phyloP scores from a whole-genome alignment of 2,797 vertebrate genomes.

The Margarornis squamiger region DNA sequence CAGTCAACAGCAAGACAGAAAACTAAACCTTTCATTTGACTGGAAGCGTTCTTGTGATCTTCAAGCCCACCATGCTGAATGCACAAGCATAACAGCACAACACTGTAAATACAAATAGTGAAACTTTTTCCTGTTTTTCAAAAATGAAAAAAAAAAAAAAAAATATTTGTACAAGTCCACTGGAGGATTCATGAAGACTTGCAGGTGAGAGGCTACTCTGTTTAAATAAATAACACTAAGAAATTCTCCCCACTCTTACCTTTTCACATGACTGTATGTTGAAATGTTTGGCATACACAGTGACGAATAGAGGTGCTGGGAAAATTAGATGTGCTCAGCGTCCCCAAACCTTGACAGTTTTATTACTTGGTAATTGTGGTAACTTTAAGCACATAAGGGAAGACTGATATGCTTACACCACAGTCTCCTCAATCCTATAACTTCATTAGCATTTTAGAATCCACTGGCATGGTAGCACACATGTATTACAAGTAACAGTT shows the following conservation, averaged over 20 bases:
- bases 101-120: background rate
- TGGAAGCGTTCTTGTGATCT: background rate
- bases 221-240: background rate
- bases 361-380: background rate
- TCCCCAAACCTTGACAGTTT: background rate
- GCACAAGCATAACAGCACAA: background rate
- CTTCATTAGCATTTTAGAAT: slow-evolving; percentile 36
- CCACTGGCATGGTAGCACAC: background rate
- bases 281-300: background rate
- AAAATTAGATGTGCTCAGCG: background rate
- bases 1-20: background rate
- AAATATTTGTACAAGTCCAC: rapidly evolving
- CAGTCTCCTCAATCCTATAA: background rate
- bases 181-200: background rate
- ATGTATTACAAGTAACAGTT: background rate
- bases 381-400: background rate
- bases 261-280: background rate
- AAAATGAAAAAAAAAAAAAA: background rate
- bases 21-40: background rate
- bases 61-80: background rate
- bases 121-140: background rate
- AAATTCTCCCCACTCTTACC: background rate
- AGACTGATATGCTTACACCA: slow-evolving; percentile 4
- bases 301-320: background rate
- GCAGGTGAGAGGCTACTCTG: background rate